Evolutionary conservation across 1,140 invertebrate species (phyloP).

Genomic region (Bombus picipes): DNA sequence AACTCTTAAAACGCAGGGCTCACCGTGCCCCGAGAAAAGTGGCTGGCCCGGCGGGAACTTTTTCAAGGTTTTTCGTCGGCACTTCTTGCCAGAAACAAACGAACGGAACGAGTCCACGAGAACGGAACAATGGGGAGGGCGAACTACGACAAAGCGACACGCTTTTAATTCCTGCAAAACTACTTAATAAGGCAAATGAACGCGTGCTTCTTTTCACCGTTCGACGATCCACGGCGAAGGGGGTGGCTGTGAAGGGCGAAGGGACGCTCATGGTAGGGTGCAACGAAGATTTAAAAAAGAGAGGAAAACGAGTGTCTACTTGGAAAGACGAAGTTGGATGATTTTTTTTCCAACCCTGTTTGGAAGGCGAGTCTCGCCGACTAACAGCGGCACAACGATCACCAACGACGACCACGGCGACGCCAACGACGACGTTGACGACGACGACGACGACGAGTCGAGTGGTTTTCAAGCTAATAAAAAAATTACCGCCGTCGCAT

Average conservation of each 20-base stretch:
- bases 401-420: constrained; percentile 39
- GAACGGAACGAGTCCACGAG: constrained; percentile 24
- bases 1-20: background rate
- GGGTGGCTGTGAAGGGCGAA: constrained; percentile 29
- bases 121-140: constrained; percentile 31
- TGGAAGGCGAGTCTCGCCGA: constrained; percentile 58
- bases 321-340: constrained; percentile 20
- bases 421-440: constrained; percentile 46
- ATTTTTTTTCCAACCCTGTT: constrained; percentile 46
- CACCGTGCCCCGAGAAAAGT: background rate
- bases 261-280: constrained; percentile 22
- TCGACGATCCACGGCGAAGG: constrained; percentile 41
- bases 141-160: constrained; percentile 58
- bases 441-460: constrained; percentile 70
- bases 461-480: constrained; percentile 80
- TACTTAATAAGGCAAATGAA: constrained; percentile 74
- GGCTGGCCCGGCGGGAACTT: background rate
- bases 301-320: background rate
- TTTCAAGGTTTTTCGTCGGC: constrained; percentile 7
- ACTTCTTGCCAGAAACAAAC: constrained; percentile 13
- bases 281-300: constrained; percentile 24
- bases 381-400: constrained; percentile 54
- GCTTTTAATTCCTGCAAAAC: constrained; percentile 72
- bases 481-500: constrained; percentile 77
- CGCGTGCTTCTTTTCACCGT: constrained; percentile 68